A percentile compares a stretch with the other conserved stretches of the same genome.
phyloP scores from a whole-genome alignment of 2,113 vertebrate genomes.

The Agapornis roseicollis region DNA sequence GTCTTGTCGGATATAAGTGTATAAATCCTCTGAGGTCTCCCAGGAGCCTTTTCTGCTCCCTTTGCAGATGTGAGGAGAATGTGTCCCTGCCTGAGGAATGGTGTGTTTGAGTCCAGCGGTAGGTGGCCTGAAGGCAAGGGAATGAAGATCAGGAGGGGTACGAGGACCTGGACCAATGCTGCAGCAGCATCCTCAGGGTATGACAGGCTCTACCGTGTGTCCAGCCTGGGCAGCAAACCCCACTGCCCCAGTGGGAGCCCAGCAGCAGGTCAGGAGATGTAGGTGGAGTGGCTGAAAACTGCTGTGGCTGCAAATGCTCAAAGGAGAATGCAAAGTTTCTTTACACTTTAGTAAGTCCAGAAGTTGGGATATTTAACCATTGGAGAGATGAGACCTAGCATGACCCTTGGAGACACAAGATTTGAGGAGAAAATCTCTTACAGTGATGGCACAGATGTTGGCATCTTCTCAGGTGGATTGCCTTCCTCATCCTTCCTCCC shows the following conservation, averaged over 20 bases:
- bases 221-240: background rate
- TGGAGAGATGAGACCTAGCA: background rate
- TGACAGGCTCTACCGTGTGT: fast-evolving
- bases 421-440: background rate
- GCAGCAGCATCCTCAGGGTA: fast-evolving
- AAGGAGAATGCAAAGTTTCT: background rate
- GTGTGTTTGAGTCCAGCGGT: background rate
- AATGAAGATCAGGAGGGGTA: background rate
- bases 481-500: background rate
- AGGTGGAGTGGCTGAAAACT: background rate
- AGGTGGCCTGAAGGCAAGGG: background rate
- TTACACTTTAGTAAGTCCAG: background rate
- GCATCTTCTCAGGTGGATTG: background rate
- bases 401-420: background rate
- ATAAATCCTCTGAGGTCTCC: background rate
- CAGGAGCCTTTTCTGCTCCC: background rate
- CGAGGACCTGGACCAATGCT: background rate
- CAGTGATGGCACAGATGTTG: background rate
- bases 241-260: background rate
- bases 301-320: background rate
- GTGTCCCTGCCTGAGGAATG: background rate
- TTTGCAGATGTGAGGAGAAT: background rate
- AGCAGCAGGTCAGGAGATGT: background rate
- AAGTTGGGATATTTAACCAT: background rate
- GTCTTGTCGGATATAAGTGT: background rate